Evolutionary conservation across 2,888 invertebrate species (phyloP).

Genomic region (Nipponacmea schrenckii): DNA sequence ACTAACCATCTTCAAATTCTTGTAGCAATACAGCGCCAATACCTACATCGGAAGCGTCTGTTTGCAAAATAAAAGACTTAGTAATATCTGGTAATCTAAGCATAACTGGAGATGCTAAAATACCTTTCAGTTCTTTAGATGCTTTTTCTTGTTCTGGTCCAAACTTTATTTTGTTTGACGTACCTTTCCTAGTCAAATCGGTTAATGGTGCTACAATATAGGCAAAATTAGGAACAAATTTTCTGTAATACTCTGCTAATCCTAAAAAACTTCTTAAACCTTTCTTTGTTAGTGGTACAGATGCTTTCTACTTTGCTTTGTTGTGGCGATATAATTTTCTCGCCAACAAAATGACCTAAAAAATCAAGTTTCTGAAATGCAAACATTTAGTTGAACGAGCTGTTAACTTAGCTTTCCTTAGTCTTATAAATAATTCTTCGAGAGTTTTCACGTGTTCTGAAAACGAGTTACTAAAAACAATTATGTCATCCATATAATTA

Average conservation of each 20-base stretch:
- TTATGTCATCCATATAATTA: conserved; percentile 3
- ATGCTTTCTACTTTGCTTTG: conserved; percentile 25
- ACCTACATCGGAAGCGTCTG: conserved; percentile 38
- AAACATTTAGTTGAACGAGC: background rate
- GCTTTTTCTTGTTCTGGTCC: conserved; percentile 12
- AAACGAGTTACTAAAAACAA: background rate
- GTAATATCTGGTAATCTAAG: conserved; percentile 31
- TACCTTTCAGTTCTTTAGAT: conserved; percentile 25
- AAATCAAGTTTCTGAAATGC: background rate
- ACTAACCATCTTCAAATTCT: conserved; percentile 16
- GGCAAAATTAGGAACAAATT: too few species aligned
- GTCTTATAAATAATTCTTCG: background rate
- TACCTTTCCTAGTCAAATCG: too few species aligned
- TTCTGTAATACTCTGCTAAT: too few species aligned
- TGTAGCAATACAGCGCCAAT: conserved; percentile 41
- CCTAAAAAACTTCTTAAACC: too few species aligned
- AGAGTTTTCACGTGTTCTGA: background rate
- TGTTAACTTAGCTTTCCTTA: background rate
- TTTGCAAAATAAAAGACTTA: conserved; percentile 28
- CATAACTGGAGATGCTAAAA: conserved; percentile 23
- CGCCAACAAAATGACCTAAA: conserved; percentile 36
- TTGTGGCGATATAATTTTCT: conserved; percentile 29
- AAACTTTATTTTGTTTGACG: conserved; percentile 29
- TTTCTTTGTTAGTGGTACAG: conserved; percentile 26
- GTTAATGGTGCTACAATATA: too few species aligned